Percentiles rank a stretch among this genome's conserved stretches.
Conservation (phyloP, 2,113 vertebrate genomes). For the Recurvirostra avosetta region DNA sequence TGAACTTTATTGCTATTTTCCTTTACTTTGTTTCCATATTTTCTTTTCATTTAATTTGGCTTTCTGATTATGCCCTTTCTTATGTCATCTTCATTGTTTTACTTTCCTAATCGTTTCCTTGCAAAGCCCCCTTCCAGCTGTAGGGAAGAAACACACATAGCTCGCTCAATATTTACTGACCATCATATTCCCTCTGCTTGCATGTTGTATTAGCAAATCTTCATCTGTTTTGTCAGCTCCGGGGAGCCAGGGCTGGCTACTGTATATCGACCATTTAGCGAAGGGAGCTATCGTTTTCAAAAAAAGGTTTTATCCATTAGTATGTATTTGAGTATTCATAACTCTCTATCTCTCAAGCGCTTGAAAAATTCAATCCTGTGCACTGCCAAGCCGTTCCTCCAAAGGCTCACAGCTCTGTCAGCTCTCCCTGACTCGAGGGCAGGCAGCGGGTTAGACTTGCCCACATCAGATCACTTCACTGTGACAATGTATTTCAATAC, state of each 20-base stretch:
- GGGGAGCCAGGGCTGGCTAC: not conserved
- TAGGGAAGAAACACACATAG: not conserved
- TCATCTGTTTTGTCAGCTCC: not conserved
- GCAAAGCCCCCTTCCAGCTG: not conserved
- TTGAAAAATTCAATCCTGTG: not conserved
- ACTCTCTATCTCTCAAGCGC: not conserved
- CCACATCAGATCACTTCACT: not conserved
- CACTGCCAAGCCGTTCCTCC: not conserved
- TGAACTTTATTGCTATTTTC: not conserved
- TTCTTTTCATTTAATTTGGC: not conserved
- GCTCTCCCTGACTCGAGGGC: not conserved
- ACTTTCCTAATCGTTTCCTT: not conserved
- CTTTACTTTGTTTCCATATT: not conserved
- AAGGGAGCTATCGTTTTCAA: not conserved
- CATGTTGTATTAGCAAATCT: not conserved
- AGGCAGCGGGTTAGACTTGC: not conserved
- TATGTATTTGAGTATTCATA: not conserved
- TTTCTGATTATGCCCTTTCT: not conserved
- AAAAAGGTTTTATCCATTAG: not conserved
- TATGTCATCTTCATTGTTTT: not conserved
- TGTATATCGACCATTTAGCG: accelerated
- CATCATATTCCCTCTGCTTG: not conserved
- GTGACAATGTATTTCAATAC: not conserved
- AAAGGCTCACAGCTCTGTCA: not conserved
- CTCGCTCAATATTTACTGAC: not conserved